Evolutionary conservation across 30 jellyfish, hydroid and myxozoan species (phyloP), one percentile per base, ranked within the genome.

Genomic region (Chrysaora quinquecirrha): DNA sequence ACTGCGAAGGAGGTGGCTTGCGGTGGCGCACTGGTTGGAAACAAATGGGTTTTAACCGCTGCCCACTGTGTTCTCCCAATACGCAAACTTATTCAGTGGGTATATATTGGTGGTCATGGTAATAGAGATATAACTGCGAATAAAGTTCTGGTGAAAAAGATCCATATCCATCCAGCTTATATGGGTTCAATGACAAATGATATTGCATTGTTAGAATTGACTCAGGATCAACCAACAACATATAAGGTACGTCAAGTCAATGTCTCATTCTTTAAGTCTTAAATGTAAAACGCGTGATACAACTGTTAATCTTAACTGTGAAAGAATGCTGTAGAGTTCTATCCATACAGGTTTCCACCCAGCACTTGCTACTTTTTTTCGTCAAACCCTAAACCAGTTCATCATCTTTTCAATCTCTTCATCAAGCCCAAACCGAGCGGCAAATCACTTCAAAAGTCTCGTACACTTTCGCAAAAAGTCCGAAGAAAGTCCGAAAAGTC

Each of bases 1-100:
- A 35, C 52, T 47, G 54, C 71, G 11, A 76, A 71, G 18, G 86
- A 58, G 62, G 22, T 76, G 80, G 31, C 67, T 1, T 85, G 95
- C 76, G 95, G 89, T 33, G 95, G 95, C 7, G 95, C 89, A 38
- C 43, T 85, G 23, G 68, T 85, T 20, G 89, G 85, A 19, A 78
- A 67, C 49, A 75, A 75, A 66, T 85, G 95, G 95, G 76, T 85
- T 14, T 30, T 85, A 3, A 85, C 95, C 4, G 95, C 95, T 9
- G 95, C 95, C 48, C 95, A 85, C 32, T 85, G 95, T 35, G 76
- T 85, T 4, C 50, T 25, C 24, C 88, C 95, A 6, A 1, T 34
- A 65, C 33, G 52, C 29, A 74, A 73, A 34, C 21, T 64, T 2
- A 22, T 48, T 22, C 30, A 49, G 10, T 61, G 33, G 34, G 95